Conservation (phyloP, 2,113 vertebrate genomes). For the Sceloporus tristichus region DNA sequence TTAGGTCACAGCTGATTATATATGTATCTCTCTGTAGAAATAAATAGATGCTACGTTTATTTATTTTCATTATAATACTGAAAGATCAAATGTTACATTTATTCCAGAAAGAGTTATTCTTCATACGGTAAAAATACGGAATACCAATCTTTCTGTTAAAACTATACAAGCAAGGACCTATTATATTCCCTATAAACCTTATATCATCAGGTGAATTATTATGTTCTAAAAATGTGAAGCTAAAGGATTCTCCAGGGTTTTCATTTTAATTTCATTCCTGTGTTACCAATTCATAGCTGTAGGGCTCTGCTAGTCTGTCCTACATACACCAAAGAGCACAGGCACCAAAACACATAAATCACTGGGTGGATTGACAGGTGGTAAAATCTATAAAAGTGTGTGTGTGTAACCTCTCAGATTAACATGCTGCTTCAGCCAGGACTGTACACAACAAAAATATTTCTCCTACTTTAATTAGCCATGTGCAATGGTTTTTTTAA, state of each 20-base stretch:
- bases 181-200: neutral
- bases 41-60: neutral
- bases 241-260: neutral
- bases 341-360: neutral
- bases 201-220: neutral
- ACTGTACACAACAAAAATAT: neutral
- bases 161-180: too few relatives aligned
- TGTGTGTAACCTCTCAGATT: neutral
- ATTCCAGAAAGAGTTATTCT: neutral
- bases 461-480: neutral
- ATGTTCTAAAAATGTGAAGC: neutral
- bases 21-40: neutral
- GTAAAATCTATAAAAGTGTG: neutral
- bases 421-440: neutral
- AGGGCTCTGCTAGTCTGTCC: neutral
- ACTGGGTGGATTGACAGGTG: neutral
- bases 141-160: neutral
- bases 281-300: neutral
- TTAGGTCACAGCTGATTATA: neutral
- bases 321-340: neutral
- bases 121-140: too few relatives aligned
- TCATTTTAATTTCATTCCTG: neutral
- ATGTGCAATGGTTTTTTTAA: neutral
- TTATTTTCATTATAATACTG: neutral
- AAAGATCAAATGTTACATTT: neutral